These are phyloP conservation scores for Myzus persicae DNA, from an alignment of 1,140 invertebrate species.

Conservation along the genomic window DNA sequence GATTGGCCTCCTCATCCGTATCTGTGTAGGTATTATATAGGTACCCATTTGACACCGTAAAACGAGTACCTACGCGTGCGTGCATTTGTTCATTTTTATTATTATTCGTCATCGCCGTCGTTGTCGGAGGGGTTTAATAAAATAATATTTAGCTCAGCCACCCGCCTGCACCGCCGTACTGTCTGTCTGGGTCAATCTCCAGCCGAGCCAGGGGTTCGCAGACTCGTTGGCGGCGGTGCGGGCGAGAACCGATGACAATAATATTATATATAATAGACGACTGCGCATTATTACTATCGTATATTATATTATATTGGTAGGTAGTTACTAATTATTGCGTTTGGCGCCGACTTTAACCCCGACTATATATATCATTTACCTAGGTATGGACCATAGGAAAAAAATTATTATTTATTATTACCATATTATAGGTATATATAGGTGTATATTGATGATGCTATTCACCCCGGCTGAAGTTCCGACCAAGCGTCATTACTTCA, in stretches of 20 bases:
- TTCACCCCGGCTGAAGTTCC: not conserved
- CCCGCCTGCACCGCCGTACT: not conserved
- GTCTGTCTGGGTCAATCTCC: slow-evolving; percentile 37
- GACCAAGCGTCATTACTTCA: not conserved
- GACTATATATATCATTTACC: not conserved
- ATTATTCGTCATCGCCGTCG: not conserved
- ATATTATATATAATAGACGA: not conserved
- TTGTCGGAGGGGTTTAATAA: slow-evolving; percentile 17
- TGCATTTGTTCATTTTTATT: not conserved
- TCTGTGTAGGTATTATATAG: not conserved
- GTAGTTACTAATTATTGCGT: not conserved
- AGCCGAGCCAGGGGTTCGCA: not conserved
- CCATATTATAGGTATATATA: not conserved
- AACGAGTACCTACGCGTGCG: not conserved
- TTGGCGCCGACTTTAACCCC: too few species aligned
- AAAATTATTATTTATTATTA: too few species aligned
- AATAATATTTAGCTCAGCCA: slow-evolving; percentile 17
- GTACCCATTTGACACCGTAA: not conserved
- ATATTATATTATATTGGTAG: too few species aligned
- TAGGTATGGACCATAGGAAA: not conserved
- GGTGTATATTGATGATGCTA: not conserved
- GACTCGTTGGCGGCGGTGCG: not conserved
- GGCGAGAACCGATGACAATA: not conserved
- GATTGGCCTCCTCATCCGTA: not conserved
- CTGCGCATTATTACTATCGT: not conserved